phyloP scores from a whole-genome alignment of 2,113 vertebrate species.

The Piaya cayana region DNA sequence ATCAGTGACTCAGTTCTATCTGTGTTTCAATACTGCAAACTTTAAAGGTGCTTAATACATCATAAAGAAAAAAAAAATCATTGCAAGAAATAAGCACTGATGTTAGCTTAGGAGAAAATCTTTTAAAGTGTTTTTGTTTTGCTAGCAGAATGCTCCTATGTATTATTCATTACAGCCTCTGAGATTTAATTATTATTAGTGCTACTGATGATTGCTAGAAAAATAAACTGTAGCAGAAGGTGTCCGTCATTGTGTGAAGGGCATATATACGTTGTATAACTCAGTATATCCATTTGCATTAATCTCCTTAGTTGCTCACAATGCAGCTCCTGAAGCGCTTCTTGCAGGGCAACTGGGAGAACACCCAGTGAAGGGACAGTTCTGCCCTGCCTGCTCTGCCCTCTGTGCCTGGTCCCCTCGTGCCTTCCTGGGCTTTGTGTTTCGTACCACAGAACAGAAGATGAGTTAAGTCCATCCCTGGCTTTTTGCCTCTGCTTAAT shows the following conservation, averaged over 20 bases:
- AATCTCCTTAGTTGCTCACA: slow-evolving; percentile 33
- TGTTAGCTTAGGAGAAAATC: slow-evolving; percentile 54
- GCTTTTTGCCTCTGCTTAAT: neutral
- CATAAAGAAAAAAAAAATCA: slow-evolving; percentile 16
- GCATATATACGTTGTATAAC: slow-evolving; percentile 47
- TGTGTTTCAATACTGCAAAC: neutral
- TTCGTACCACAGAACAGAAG: neutral
- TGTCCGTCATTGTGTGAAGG: slow-evolving; percentile 67
- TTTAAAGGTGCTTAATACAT: slow-evolving; percentile 55
- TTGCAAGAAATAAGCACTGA: slow-evolving; percentile 13
- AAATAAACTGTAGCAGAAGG: slow-evolving; percentile 58
- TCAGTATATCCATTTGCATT: slow-evolving; percentile 26
- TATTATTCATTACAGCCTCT: slow-evolving; percentile 68
- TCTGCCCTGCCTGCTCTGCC: neutral
- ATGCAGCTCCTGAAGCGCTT: neutral
- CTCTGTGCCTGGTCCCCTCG: neutral
- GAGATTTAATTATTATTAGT: slow-evolving; percentile 72
- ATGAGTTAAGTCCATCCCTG: neutral
- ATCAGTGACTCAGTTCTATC: neutral
- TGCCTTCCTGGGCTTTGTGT: neutral
- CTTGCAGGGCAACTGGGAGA: neutral
- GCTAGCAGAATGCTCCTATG: slow-evolving; percentile 55
- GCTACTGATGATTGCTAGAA: slow-evolving; percentile 64
- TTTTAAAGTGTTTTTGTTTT: slow-evolving; percentile 63
- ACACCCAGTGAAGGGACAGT: neutral